Conservation (phyloP, 1,140 invertebrate species). For the Solen grandis region DNA sequence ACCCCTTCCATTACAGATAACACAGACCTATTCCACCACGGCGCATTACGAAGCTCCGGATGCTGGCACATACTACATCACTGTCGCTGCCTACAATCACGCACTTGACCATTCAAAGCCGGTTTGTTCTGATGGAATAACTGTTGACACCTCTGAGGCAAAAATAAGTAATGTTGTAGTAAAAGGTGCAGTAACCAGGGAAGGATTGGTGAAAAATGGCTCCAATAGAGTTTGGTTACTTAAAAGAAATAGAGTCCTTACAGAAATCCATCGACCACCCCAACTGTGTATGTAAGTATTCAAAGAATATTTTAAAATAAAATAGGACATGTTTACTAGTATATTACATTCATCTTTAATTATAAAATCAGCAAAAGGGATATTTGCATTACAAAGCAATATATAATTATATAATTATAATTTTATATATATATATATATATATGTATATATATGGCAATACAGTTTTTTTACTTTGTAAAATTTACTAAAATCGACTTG, state of each 20-base stretch:
- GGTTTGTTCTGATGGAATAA: constrained; percentile 68
- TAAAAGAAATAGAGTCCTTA: constrained; percentile 23
- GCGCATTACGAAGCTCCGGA: not conserved
- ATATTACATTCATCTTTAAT: no score
- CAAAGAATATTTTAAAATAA: not conserved
- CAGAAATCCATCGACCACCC: not conserved
- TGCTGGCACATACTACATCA: constrained; percentile 58
- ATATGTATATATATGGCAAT: no score
- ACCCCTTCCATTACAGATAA: constrained; percentile 4
- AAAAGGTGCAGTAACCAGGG: constrained; percentile 30
- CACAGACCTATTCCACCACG: constrained; percentile 10
- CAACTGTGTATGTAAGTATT: not conserved
- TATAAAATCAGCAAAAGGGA: no score
- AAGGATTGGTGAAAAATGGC: constrained; percentile 42
- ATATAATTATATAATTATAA: no score
- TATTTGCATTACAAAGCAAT: no score
- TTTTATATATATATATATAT: no score
- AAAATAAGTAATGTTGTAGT: constrained; percentile 42
- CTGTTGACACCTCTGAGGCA: constrained; percentile 46
- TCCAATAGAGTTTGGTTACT: constrained; percentile 30
- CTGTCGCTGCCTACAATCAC: constrained; percentile 64
- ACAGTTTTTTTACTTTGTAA: no score
- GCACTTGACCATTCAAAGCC: constrained; percentile 56
- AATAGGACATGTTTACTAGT: not conserved
- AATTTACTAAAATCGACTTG: no score